Evolutionary conservation across 2,888 invertebrate genomes (phyloP).

Genomic region (Drosophila cognata): DNA sequence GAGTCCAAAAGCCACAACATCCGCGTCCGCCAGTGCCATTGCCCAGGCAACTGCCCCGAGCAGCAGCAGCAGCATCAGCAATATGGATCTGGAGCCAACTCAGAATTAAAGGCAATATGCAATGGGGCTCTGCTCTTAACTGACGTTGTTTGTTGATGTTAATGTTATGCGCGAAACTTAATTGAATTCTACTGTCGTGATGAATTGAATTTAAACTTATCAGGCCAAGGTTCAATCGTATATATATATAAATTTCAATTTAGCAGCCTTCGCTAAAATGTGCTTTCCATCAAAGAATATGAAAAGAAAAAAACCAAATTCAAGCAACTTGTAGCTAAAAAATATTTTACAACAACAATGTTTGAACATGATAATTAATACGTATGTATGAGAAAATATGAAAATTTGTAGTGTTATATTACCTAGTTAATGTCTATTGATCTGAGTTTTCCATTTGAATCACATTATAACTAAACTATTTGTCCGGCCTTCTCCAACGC

Average conservation of each 20-base stretch:
- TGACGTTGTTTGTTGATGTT: constrained; percentile 61
- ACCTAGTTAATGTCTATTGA: constrained; percentile 41
- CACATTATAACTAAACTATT: constrained; percentile 27
- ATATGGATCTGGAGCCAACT: constrained; percentile 59
- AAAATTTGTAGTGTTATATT: constrained; percentile 42
- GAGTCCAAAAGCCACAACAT: constrained; percentile 49
- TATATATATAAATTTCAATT: constrained; percentile 17
- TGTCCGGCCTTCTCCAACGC: constrained; percentile 60
- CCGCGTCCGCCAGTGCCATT: constrained; percentile 52
- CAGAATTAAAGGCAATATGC: constrained; percentile 48
- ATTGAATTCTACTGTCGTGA: constrained; percentile 49
- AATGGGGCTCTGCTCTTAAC: constrained; percentile 28
- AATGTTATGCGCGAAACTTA: constrained; percentile 49
- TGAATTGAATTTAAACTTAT: constrained; percentile 58
- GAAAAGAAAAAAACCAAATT: constrained; percentile 13
- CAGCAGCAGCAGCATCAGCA: constrained; percentile 44
- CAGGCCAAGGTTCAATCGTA: constrained; percentile 28
- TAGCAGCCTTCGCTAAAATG: constrained; percentile 39
- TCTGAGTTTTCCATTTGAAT: constrained; percentile 27
- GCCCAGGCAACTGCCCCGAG: constrained; percentile 23
- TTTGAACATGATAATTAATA: constrained; percentile 46
- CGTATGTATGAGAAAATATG: constrained; percentile 27
- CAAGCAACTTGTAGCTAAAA: constrained; percentile 36
- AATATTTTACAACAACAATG: constrained; percentile 46
- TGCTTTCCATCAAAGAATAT: constrained; percentile 49